Percentiles rank a stretch among this genome's conserved stretches.
Evolutionary conservation across 1,140 invertebrate genomes (phyloP).

Genomic region (Arctopsyche grandis): DNA sequence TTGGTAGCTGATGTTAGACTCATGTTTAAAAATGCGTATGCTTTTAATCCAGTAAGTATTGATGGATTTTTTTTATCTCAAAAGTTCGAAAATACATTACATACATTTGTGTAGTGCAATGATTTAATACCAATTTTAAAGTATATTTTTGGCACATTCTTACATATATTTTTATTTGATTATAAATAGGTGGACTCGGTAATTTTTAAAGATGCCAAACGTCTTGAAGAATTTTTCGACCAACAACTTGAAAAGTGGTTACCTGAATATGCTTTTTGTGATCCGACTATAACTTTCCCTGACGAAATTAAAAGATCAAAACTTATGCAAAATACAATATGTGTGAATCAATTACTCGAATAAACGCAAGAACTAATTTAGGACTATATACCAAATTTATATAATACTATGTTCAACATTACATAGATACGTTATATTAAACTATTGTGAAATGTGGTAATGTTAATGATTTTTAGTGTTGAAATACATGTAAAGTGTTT

Average conservation of each 20-base stretch:
- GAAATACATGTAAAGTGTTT: too few relatives aligned
- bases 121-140: too few relatives aligned
- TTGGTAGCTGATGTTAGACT: constrained; percentile 85
- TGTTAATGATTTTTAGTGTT: too few relatives aligned
- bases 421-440: too few relatives aligned
- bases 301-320: constrained; percentile 14
- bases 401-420: too few relatives aligned
- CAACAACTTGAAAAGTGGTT: constrained; percentile 83
- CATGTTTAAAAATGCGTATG: constrained; percentile 89
- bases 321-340: neutral
- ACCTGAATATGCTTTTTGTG: constrained; percentile 73
- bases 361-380: neutral
- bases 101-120: too few relatives aligned
- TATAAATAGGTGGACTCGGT: constrained; percentile 77
- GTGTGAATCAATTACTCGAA: neutral
- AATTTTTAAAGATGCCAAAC: constrained; percentile 85
- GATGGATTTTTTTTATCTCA: neutral
- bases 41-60: constrained; percentile 82
- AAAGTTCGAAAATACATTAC: too few relatives aligned
- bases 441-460: too few relatives aligned
- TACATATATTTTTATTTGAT: neutral
- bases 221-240: constrained; percentile 87
- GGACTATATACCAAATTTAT: too few relatives aligned
- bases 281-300: constrained; percentile 5
- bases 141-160: too few relatives aligned